Evolutionary conservation across 1,140 invertebrate species (phyloP).

Genomic region (Drosophila hydei): DNA sequence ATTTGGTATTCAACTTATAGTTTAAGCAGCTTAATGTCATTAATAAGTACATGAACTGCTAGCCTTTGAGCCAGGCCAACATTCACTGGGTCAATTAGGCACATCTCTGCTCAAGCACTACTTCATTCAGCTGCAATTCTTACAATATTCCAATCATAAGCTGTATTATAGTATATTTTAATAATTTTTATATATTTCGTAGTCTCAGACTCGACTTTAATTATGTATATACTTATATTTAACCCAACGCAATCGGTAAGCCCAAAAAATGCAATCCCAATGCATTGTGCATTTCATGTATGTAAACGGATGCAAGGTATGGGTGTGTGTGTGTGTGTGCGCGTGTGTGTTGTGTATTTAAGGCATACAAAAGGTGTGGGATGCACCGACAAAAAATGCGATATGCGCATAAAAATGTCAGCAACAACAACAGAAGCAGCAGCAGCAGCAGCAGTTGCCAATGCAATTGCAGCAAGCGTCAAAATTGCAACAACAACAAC

Average conservation of each 20-base stretch:
- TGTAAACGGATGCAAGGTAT: neutral
- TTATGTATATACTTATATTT: constrained; percentile 30
- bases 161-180: constrained; percentile 11
- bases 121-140: too few relatives aligned
- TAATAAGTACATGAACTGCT: too few relatives aligned
- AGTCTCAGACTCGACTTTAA: constrained; percentile 22
- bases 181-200: neutral
- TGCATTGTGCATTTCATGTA: constrained; percentile 20
- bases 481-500: constrained; percentile 61
- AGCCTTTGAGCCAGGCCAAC: too few relatives aligned
- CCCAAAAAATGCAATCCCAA: constrained; percentile 47
- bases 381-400: constrained; percentile 75
- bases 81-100: too few relatives aligned
- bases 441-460: constrained; percentile 33
- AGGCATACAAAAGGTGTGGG: constrained; percentile 68
- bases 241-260: constrained; percentile 15
- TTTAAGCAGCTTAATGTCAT: too few relatives aligned
- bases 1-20: too few relatives aligned
- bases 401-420: constrained; percentile 70
- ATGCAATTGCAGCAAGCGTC: constrained; percentile 70
- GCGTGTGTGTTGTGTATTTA: constrained; percentile 23
- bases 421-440: constrained; percentile 50
- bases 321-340: neutral
- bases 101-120: too few relatives aligned
- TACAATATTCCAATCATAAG: neutral